These are phyloP conservation scores for Sigmodon hispidus DNA, from an alignment of 2,113 vertebrate species.

Conservation along the genomic window DNA sequence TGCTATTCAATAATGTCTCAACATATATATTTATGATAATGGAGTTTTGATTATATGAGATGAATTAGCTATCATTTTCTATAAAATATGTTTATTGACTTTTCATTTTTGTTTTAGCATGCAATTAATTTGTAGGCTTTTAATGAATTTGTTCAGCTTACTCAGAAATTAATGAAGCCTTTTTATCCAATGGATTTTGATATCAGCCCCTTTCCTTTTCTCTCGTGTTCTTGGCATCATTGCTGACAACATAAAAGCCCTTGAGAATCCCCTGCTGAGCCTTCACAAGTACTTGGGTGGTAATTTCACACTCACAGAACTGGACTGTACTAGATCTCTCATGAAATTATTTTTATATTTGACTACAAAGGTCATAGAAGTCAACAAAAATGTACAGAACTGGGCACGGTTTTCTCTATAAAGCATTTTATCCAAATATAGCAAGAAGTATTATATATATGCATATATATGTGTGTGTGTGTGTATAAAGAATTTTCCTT, in stretches of 20 bases:
- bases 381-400: slow-evolving; percentile 34
- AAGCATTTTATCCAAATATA: background rate
- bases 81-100: slow-evolving; percentile 17
- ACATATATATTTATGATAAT: background rate
- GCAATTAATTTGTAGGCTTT: slow-evolving; percentile 31
- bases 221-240: slow-evolving; percentile 53
- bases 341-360: slow-evolving; percentile 52
- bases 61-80: background rate
- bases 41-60: background rate
- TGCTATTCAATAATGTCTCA: background rate
- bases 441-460: background rate
- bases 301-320: background rate
- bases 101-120: slow-evolving; percentile 45
- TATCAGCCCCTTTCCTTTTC: slow-evolving; percentile 15
- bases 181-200: slow-evolving; percentile 61
- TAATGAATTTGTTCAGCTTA: slow-evolving; percentile 58
- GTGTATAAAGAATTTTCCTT: slow-evolving; percentile 40
- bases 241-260: slow-evolving; percentile 32
- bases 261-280: background rate
- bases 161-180: slow-evolving; percentile 62
- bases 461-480: too few relatives aligned
- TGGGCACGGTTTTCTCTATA: background rate
- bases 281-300: background rate
- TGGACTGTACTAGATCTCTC: background rate
- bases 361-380: background rate